Evolutionary conservation across 1,140 invertebrate genomes (phyloP), one percentile per base, ranked within the genome.

Genomic region (Pachypsylla venusta): DNA sequence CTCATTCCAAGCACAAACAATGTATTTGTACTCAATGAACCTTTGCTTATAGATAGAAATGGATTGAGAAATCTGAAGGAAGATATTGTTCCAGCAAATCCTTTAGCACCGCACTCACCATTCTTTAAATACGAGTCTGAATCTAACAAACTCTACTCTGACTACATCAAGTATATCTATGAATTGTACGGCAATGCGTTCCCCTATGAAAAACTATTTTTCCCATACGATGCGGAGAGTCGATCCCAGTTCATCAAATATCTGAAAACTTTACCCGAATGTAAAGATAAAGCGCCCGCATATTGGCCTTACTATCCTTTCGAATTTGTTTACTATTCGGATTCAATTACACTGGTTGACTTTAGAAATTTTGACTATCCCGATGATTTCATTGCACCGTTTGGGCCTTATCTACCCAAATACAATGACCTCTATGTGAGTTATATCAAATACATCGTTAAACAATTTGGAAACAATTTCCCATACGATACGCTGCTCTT

Each of bases 261-360:
- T 48, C 42, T 48, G n/a, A 48, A 48, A n/a, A 48, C 42, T 19
- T 22, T 48, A n/a, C 42, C 42, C 22, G 42, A 48, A 48, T 48
- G 42, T 19, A 48, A 48, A 19, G 42, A 48, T 4, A 48, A 48
- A 48, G n/a, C 42, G 7, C 42, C 42, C 4, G 7, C 7, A 48
- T 48, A 5, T 22, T 48, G 42, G 42, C 42, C 42, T 5, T 48
- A 48, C n/a, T 48, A 48, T 48, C 42, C 42, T 7, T 48, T 48
- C 42, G 42, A 48, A 19, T 48, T 48, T 22, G 22, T 22, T 19
- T 48, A 48, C 42, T 48, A 48, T 48, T 48, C 42, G 5, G 42
- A 48, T 48, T 48, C 42, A 7, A 22, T 48, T 7, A 19, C 42
- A 7, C 16, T 48, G 22, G n/a, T 19, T 7, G 42, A 48, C 16